Conservation (phyloP, 2,797 vertebrate genomes). For the Pangasius larnaudii region DNA sequence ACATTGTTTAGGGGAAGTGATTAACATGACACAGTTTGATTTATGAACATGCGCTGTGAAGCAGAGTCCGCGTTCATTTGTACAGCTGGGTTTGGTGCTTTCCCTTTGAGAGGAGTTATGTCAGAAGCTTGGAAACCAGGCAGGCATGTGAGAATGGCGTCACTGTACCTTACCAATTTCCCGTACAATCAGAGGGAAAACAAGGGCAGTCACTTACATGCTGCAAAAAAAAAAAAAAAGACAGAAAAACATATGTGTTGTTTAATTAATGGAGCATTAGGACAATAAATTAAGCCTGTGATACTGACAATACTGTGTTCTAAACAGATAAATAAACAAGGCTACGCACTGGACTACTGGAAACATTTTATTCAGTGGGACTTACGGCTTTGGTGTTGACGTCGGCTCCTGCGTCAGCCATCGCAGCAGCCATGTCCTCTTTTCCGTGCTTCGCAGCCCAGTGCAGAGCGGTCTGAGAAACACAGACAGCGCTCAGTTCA, state of each 20-base stretch:
- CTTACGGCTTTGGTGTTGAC: conserved; percentile 82
- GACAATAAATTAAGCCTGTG: background rate
- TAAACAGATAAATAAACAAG: background rate
- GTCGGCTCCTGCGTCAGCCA: conserved; percentile 76
- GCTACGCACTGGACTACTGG: background rate
- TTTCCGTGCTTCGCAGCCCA: conserved; percentile 85
- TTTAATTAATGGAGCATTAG: conserved; percentile 10
- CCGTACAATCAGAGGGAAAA: conserved; percentile 21
- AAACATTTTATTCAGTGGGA: conserved; percentile 16
- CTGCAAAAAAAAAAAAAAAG: conserved; percentile 57
- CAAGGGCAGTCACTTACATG: conserved; percentile 72
- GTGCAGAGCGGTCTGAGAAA: conserved; percentile 79
- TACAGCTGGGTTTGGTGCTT: conserved; percentile 72
- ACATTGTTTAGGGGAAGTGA: conserved; percentile 78
- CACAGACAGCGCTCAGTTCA: background rate
- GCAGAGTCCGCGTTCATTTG: conserved; percentile 70
- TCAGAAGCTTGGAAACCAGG: conserved; percentile 56
- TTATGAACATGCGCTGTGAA: conserved; percentile 73
- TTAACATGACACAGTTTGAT: conserved; percentile 80
- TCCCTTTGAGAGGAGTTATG: conserved; percentile 57
- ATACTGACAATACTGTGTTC: background rate
- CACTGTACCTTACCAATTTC: conserved; percentile 15
- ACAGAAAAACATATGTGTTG: conserved; percentile 10
- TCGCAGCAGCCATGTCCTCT: conserved; percentile 74
- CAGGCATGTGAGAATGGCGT: conserved; percentile 37